Evolutionary conservation across 2,888 invertebrate genomes (phyloP).

Genomic region (Torymus texanus): DNA sequence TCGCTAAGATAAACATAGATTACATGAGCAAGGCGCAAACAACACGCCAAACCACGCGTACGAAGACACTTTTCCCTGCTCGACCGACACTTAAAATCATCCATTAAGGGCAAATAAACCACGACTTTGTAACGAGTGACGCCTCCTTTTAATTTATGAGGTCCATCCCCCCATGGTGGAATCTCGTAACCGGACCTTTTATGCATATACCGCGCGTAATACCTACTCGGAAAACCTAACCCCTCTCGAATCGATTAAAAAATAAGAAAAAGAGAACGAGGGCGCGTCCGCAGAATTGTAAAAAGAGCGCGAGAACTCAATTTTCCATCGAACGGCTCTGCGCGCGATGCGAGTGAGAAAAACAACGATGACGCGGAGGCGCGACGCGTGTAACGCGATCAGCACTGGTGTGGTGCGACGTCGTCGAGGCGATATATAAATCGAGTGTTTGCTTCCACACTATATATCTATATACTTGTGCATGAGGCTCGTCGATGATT

Average conservation of each 20-base stretch:
- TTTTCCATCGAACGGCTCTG: background rate
- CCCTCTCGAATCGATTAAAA: background rate
- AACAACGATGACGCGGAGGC: background rate
- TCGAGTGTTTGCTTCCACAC: too few relatives aligned
- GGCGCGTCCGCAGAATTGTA: background rate
- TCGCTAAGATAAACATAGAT: too few relatives aligned
- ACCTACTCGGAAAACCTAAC: background rate
- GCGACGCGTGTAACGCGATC: background rate
- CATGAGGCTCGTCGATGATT: too few relatives aligned
- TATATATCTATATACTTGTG: too few relatives aligned
- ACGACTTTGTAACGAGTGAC: background rate
- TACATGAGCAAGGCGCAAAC: too few relatives aligned
- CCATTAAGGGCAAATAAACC: background rate
- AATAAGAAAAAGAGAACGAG: background rate
- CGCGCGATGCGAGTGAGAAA: background rate
- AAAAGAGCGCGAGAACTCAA: background rate
- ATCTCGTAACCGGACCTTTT: background rate
- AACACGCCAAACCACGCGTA: too few relatives aligned
- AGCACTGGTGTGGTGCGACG: background rate
- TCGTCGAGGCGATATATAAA: background rate
- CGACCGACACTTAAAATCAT: background rate
- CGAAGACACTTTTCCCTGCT: background rate
- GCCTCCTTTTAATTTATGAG: background rate
- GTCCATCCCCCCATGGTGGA: background rate
- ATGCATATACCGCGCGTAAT: background rate